Evolutionary conservation across 30 jellyfish, hydroid and myxozoan genomes (phyloP).

Genomic region (Nemopilema nomurai): DNA sequence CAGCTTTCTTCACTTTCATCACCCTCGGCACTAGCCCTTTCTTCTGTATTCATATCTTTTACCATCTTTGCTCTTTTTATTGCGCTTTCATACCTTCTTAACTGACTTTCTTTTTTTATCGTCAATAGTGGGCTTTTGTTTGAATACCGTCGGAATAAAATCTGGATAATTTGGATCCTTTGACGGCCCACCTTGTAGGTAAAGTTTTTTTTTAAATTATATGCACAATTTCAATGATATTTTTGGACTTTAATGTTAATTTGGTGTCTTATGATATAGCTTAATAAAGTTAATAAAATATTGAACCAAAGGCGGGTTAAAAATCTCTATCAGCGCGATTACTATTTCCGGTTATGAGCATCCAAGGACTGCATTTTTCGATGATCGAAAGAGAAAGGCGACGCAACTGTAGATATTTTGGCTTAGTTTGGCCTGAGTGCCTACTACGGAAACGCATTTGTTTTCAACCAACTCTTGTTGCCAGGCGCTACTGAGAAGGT

Average conservation of each 20-base stretch:
- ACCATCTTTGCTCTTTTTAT: neutral
- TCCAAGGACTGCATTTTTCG: too few species aligned
- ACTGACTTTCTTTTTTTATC: neutral
- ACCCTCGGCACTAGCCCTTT: neutral
- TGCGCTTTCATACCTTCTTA: neutral
- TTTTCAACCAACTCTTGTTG: too few species aligned
- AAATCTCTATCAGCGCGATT: neutral
- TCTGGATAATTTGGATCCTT: neutral
- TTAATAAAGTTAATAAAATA: too few species aligned
- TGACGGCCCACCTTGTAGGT: neutral
- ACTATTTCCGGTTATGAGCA: neutral
- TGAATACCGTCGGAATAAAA: neutral
- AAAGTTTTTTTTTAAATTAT: neutral
- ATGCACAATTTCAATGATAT: neutral
- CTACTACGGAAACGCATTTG: too few species aligned
- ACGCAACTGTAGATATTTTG: too few species aligned
- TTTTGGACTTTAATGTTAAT: neutral
- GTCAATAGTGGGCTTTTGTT: neutral
- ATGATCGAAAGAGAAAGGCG: too few species aligned
- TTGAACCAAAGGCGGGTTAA: neutral
- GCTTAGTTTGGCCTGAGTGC: too few species aligned
- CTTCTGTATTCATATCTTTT: neutral
- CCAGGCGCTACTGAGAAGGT: too few species aligned
- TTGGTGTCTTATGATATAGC: neutral
- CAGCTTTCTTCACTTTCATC: neutral